Evolutionary conservation across 92 coral and sea anemone genomes (phyloP).

Genomic region (Pocillopora meandrina): DNA sequence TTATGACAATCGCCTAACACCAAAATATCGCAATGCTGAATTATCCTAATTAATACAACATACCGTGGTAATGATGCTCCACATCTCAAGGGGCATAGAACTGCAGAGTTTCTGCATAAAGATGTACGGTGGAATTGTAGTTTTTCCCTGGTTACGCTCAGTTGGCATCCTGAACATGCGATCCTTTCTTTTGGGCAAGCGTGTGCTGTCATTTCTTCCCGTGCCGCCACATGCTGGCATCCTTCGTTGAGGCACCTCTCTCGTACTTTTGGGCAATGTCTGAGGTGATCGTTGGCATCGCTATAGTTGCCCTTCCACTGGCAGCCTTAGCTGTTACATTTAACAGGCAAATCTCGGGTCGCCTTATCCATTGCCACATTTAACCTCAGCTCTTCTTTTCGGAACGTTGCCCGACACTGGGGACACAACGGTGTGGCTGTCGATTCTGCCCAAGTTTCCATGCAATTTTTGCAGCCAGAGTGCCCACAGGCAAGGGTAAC

Average conservation of each 20-base stretch:
- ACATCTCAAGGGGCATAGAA: not conserved
- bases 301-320: not conserved
- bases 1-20: too few relatives aligned
- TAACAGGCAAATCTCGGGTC: not conserved
- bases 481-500: conserved; percentile 6
- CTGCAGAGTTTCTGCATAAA: not conserved
- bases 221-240: not conserved
- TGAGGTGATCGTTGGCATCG: not conserved
- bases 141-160: not conserved
- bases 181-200: not conserved
- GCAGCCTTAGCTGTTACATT: conserved; percentile 4
- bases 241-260: not conserved
- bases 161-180: not conserved
- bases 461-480: not conserved
- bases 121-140: not conserved
- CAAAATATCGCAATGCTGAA: too few relatives aligned
- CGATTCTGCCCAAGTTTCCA: not conserved
- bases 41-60: not conserved
- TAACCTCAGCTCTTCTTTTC: not conserved
- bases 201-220: conserved; percentile 1
- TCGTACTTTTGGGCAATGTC: not conserved
- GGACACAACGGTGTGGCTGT: not conserved
- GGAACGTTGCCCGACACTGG: not conserved
- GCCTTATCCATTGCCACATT: not conserved
- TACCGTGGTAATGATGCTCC: conserved; percentile 6